Percentiles rank a stretch among this genome's conserved stretches.
Conservation (phyloP, 2,113 vertebrate genomes). For the Machaerirhynchus nigripectus region DNA sequence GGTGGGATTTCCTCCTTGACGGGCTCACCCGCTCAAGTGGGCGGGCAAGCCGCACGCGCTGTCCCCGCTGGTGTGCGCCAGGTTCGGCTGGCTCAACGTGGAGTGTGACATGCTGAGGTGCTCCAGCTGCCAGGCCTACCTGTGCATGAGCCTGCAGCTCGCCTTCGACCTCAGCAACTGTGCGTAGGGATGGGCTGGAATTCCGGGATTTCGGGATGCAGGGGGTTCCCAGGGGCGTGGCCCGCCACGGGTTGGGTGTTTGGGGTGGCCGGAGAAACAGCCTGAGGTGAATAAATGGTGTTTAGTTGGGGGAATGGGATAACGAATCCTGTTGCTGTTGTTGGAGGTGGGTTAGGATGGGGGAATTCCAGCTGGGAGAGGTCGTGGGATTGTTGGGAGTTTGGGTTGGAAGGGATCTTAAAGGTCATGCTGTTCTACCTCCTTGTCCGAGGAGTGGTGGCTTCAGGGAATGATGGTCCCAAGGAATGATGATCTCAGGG, state of each 20-base stretch:
- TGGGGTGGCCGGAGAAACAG: neutral
- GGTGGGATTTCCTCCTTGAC: conserved; percentile 72
- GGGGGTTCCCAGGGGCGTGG: neutral
- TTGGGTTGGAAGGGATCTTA: neutral
- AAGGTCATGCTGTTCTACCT: rapidly evolving
- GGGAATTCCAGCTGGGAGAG: neutral
- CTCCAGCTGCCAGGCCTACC: conserved; percentile 90
- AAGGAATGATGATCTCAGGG: rapidly evolving
- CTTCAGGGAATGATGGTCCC: neutral
- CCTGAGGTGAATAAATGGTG: rapidly evolving
- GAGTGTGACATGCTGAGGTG: conserved; percentile 91
- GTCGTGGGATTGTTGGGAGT: rapidly evolving
- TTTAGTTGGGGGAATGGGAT: neutral
- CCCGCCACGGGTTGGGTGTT: neutral
- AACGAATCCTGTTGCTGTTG: rapidly evolving
- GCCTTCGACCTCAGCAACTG: conserved; percentile 76
- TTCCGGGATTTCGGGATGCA: neutral
- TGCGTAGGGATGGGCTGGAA: neutral
- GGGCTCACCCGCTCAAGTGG: conserved; percentile 85
- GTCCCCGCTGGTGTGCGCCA: conserved; percentile 87
- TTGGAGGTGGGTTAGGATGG: neutral
- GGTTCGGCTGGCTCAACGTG: conserved; percentile 88
- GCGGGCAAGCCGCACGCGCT: conserved; percentile 84
- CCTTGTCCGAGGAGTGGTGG: neutral
- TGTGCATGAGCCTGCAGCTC: conserved; percentile 85